These are phyloP conservation scores for Lycocerus yunnanus DNA, from an alignment of 2,888 invertebrate species.

Conservation along the genomic window DNA sequence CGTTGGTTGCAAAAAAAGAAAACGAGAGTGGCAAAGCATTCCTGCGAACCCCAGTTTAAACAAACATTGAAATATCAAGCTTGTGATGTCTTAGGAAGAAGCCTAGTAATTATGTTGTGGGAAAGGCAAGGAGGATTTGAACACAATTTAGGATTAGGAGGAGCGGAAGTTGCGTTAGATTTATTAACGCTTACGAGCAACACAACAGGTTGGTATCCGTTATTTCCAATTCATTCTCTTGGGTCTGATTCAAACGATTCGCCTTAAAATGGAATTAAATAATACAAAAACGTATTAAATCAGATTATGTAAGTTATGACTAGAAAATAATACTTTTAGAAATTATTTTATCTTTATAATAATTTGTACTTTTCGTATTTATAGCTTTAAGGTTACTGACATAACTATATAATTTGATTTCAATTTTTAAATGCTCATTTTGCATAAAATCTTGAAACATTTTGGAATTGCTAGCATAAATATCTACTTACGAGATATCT, in stretches of 20 bases:
- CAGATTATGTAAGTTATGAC: not conserved
- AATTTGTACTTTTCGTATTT: not conserved
- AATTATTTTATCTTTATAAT: not conserved
- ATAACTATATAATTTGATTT: not conserved
- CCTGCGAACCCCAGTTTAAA: slow-evolving; percentile 82
- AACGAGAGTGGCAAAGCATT: slow-evolving; percentile 81
- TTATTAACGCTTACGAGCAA: slow-evolving; percentile 78
- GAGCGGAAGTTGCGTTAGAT: slow-evolving; percentile 84
- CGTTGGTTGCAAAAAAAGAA: slow-evolving; percentile 91
- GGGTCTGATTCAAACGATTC: slow-evolving; percentile 67
- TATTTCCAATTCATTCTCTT: slow-evolving; percentile 85
- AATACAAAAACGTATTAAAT: not conserved
- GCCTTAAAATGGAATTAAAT: slow-evolving; percentile 49
- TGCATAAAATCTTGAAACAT: not conserved
- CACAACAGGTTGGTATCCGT: slow-evolving; percentile 88
- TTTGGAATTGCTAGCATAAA: not conserved
- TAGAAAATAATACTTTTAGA: not conserved
- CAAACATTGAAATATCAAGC: slow-evolving; percentile 88
- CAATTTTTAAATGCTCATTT: not conserved
- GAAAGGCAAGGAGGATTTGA: slow-evolving; percentile 87
- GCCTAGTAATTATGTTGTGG: slow-evolving; percentile 91
- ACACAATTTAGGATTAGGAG: slow-evolving; percentile 80
- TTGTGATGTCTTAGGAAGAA: slow-evolving; percentile 77
- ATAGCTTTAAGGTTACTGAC: not conserved
- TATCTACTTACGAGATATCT: slow-evolving; percentile 15